A percentile compares a stretch with the other conserved stretches of the same genome.
Evolutionary conservation across 2,888 invertebrate genomes (phyloP).

Genomic region (Sarcophaga rosellei): DNA sequence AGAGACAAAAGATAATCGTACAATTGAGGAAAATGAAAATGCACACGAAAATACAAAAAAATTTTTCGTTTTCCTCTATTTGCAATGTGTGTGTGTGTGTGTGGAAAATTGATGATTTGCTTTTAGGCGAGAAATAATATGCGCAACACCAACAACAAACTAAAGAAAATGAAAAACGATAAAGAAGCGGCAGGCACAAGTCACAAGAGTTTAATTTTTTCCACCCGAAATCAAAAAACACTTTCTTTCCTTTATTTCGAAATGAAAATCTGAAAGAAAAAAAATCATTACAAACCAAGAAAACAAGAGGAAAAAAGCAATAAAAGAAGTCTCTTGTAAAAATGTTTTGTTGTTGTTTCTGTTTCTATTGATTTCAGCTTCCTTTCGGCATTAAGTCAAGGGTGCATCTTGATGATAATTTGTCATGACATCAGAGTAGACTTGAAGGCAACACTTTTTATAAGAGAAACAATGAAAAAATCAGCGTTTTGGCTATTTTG

Average conservation of each 20-base stretch:
- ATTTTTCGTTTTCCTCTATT: conserved; percentile 52
- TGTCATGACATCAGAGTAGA: conserved; percentile 71
- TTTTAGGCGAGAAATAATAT: conserved; percentile 64
- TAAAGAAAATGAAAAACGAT: conserved; percentile 34
- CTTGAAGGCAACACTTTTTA: conserved; percentile 21
- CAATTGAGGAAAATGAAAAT: conserved; percentile 16
- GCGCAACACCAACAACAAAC: neutral
- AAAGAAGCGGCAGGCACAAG: conserved; percentile 54
- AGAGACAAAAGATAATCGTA: conserved; percentile 52
- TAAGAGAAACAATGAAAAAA: neutral
- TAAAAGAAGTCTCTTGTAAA: conserved; percentile 33
- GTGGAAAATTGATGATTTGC: conserved; percentile 64
- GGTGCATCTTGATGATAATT: conserved; percentile 75
- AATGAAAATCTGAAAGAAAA: neutral
- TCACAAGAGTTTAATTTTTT: neutral
- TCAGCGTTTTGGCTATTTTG: conserved; percentile 32
- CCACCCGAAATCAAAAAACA: conserved; percentile 22
- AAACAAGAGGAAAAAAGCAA: conserved; percentile 8
- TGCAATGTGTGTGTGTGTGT: conserved; percentile 52
- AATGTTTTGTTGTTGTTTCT: conserved; percentile 28
- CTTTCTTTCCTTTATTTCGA: conserved; percentile 45
- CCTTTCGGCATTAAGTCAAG: conserved; percentile 71
- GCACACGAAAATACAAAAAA: conserved; percentile 17
- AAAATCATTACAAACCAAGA: conserved; percentile 7
- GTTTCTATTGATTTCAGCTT: conserved; percentile 36